These are phyloP conservation scores for Drosophila pullipes DNA, from an alignment of 2,888 invertebrate species.

Conservation along the genomic window DNA sequence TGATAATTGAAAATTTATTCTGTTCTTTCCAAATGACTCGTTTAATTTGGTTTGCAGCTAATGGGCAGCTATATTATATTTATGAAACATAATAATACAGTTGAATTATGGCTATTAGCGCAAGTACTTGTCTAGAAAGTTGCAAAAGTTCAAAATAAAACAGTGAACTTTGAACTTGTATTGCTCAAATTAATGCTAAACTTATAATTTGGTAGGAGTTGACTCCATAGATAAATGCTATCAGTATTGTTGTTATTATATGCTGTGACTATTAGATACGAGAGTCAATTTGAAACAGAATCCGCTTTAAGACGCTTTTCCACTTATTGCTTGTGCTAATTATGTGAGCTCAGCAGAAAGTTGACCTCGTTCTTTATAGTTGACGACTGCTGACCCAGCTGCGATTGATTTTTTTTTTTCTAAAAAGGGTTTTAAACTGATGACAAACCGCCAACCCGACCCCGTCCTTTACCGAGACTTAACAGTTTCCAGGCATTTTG, in stretches of 20 bases:
- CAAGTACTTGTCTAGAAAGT: constrained; percentile 20
- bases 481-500: constrained; percentile 46
- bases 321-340: constrained; percentile 33
- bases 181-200: not conserved
- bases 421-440: constrained; percentile 35
- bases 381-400: constrained; percentile 40
- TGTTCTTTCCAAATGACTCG: not conserved
- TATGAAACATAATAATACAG: not conserved
- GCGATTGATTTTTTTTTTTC: constrained; percentile 53
- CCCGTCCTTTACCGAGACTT: not conserved
- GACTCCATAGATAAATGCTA: not conserved
- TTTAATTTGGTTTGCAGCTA: constrained; percentile 7
- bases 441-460: not conserved
- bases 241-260: not conserved
- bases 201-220: not conserved
- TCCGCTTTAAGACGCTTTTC: not conserved
- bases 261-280: not conserved
- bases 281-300: not conserved
- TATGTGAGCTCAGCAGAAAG: constrained; percentile 42
- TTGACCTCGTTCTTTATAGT: constrained; percentile 31
- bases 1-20: constrained; percentile 8
- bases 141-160: not conserved
- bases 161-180: not conserved
- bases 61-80: constrained; percentile 1
- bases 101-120: not conserved